These are phyloP conservation scores for Melanotaenia nigrans DNA, from an alignment of 2,797 vertebrate species.

Conservation along the genomic window DNA sequence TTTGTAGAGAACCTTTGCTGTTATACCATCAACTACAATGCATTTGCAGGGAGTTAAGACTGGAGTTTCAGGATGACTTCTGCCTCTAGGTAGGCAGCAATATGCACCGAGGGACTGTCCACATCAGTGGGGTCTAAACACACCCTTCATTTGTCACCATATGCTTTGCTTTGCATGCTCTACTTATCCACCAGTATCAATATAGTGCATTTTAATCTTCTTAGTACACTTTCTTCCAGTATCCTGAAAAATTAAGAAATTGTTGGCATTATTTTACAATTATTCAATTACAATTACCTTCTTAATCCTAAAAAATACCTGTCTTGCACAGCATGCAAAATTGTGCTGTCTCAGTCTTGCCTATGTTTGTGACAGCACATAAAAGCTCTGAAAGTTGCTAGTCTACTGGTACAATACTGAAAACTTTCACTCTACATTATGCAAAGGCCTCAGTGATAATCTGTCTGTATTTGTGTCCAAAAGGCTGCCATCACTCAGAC, in stretches of 20 bases:
- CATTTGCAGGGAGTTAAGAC: constrained; percentile 21
- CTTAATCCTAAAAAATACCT: constrained; percentile 35
- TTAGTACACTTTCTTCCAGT: neutral
- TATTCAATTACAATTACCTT: constrained; percentile 12
- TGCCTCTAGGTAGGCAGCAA: neutral
- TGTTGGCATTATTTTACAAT: constrained; percentile 1
- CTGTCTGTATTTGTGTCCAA: neutral
- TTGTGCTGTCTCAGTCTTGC: constrained; percentile 41
- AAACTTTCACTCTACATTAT: constrained; percentile 24
- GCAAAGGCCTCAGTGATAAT: constrained; percentile 6
- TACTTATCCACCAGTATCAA: neutral
- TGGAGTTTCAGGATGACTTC: constrained; percentile 19
- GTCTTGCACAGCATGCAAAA: constrained; percentile 33
- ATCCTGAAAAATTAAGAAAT: neutral
- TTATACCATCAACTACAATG: constrained; percentile 58
- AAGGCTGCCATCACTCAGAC: constrained; percentile 1
- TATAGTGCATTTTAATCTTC: neutral
- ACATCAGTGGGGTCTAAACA: constrained; percentile 8
- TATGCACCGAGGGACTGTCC: neutral
- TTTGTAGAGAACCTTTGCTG: constrained; percentile 56
- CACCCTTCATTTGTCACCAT: neutral
- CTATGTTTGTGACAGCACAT: constrained; percentile 52
- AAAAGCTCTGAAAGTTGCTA: constrained; percentile 25
- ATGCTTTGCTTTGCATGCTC: neutral
- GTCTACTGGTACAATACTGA: constrained; percentile 4